Evolutionary conservation across 2,888 invertebrate genomes (phyloP), one percentile per base, ranked within the genome.

Genomic region (Odontothrips loti): DNA sequence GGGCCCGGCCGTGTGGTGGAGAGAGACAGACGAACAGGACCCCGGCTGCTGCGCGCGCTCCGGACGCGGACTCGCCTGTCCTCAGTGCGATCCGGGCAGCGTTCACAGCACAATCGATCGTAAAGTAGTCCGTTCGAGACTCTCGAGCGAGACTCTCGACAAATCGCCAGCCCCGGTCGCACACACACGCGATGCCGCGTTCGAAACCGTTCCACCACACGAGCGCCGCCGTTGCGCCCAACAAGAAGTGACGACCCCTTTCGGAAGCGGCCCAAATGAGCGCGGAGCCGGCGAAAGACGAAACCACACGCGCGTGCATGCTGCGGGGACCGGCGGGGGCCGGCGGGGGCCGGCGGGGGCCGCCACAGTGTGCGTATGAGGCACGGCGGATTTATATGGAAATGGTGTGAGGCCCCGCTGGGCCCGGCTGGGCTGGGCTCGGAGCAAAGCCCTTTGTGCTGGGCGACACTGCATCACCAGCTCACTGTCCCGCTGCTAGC

Each of bases 81-180:
- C 34, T 43, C 34, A 43, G 34, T 6, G 34, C 34, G 34, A 43
- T 43, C 34, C 34, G 2, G 2, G 34, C 34, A 43, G 34, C 34
- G 34, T 43, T 43, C 68, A 75, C 68, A 75, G 68, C 27, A 75
- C 68, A 75, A 75, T 75, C 68, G 68, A 23, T 75, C 68, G 68
- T 75, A 75, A 75, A 75, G 27, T 75, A 27, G 68, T 27, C 68
- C 27, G 68, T 75, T 75, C 68, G 27, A 58, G 58, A 58, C 20
- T 43, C 34, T 43, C 34, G 58, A n/a, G 58, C 68, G 68, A 75
- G 68, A 75, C 23, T 75, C 68, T 75, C 68, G 68, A 75, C 68
- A 75, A 75, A 75, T 75, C 68, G 68, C 68, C 68, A 27, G 68
- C 27, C 27, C 68, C 27, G 68, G n/a, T 68, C 68, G 68, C 68